Evolutionary conservation across 2,888 invertebrate genomes (phyloP).

Genomic region (Colletes collaris): DNA sequence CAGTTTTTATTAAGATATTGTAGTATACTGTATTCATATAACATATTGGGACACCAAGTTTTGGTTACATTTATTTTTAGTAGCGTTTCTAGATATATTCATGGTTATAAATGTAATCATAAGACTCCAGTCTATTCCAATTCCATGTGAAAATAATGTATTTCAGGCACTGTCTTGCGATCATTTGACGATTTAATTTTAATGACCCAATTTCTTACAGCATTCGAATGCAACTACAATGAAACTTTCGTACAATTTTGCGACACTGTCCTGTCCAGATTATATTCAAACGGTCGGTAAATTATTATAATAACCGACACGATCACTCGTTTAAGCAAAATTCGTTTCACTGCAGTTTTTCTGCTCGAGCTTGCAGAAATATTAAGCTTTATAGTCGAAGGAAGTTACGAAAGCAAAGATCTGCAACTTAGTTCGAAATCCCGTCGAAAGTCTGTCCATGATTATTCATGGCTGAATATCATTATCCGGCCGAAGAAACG

Average conservation of each 20-base stretch:
- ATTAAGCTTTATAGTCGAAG: conserved; percentile 32
- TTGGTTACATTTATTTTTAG: too few relatives aligned
- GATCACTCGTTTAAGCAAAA: conserved; percentile 6
- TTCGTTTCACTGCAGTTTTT: conserved; percentile 7
- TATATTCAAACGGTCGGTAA: background rate
- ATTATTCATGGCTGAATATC: conserved; percentile 65
- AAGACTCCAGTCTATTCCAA: too few relatives aligned
- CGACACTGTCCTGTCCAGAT: too few relatives aligned
- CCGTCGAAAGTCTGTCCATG: conserved; percentile 39
- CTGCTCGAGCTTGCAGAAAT: conserved; percentile 27
- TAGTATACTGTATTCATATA: too few relatives aligned
- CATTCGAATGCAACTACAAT: background rate
- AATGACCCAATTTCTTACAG: background rate
- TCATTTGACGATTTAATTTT: conserved; percentile 8
- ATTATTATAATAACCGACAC: conserved; percentile 6
- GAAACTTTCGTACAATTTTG: background rate
- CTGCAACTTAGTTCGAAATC: conserved; percentile 23
- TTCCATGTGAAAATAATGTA: background rate
- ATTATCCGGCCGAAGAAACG: conserved; percentile 46
- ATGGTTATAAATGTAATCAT: too few relatives aligned
- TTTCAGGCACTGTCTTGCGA: conserved; percentile 62
- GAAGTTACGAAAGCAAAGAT: conserved; percentile 36
- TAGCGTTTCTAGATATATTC: too few relatives aligned
- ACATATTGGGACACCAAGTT: too few relatives aligned
- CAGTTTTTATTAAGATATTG: too few relatives aligned